These are phyloP conservation scores for Merops nubicus DNA, from an alignment of 2,113 vertebrate genomes.

Conservation along the genomic window DNA sequence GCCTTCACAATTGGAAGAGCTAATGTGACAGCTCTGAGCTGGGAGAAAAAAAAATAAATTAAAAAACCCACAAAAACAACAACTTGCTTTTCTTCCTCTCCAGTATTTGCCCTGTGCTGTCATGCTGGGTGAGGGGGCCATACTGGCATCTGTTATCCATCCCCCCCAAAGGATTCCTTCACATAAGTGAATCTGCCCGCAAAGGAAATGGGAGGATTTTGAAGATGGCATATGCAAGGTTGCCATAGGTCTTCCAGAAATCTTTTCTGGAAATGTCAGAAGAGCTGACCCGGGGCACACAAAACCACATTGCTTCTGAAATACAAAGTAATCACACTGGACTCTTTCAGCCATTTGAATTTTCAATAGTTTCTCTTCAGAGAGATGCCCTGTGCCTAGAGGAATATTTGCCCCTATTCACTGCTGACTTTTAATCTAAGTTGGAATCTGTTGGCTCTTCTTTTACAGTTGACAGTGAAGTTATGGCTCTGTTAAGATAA, in stretches of 20 bases:
- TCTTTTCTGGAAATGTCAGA: not conserved
- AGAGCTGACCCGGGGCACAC: not conserved
- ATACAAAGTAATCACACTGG: not conserved
- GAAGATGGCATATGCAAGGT: not conserved
- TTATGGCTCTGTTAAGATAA: constrained; percentile 40
- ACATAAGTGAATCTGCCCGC: not conserved
- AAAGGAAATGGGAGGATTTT: not conserved
- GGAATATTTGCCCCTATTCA: constrained; percentile 9
- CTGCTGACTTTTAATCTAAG: constrained; percentile 29
- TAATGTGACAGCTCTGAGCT: constrained; percentile 17
- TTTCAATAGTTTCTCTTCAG: constrained; percentile 46
- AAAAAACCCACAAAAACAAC: no score
- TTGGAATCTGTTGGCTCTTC: constrained; percentile 21
- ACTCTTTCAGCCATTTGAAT: constrained; percentile 39
- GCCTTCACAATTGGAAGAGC: not conserved
- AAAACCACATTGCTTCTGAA: not conserved
- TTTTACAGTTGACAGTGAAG: constrained; percentile 41
- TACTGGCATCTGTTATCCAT: not conserved
- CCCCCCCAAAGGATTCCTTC: constrained; percentile 11
- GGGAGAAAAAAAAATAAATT: not conserved
- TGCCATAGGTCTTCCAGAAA: not conserved
- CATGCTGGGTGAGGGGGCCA: not conserved
- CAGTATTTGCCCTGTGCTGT: not conserved
- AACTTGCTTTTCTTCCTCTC: not conserved
- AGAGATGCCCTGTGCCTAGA: not conserved